These are phyloP conservation scores for Neoseiulus cucumeris DNA, from an alignment of 1,140 invertebrate genomes.

Conservation along the genomic window DNA sequence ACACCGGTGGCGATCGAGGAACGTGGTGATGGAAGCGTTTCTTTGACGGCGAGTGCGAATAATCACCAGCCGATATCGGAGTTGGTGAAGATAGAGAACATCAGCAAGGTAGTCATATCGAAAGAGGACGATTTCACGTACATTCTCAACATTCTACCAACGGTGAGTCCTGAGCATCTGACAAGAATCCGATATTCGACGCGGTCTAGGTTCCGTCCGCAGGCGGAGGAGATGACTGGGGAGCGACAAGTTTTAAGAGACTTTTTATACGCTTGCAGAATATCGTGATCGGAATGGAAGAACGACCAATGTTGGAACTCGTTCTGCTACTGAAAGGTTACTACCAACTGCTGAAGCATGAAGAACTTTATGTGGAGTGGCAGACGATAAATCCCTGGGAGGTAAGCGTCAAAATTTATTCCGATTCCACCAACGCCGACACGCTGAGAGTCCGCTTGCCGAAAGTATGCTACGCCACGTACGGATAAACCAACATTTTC, in stretches of 20 bases:
- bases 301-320: not conserved
- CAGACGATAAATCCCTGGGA: slow-evolving; percentile 5
- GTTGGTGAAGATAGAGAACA: slow-evolving; percentile 8
- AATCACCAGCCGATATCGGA: slow-evolving; percentile 5
- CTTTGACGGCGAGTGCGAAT: not conserved
- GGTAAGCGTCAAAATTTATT: not conserved
- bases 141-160: slow-evolving; percentile 4
- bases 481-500: too few relatives aligned
- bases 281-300: slow-evolving; percentile 10
- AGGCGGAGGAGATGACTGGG: not conserved
- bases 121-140: slow-evolving; percentile 5
- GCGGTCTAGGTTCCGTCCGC: not conserved
- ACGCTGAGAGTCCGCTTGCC: too few relatives aligned
- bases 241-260: not conserved
- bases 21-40: not conserved
- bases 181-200: not conserved
- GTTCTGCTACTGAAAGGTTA: not conserved
- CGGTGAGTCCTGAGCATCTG: not conserved
- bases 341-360: not conserved
- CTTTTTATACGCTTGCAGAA: not conserved
- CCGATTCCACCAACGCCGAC: not conserved
- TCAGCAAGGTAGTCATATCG: not conserved
- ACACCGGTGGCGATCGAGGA: not conserved
- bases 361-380: not conserved
- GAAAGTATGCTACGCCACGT: too few relatives aligned